These are phyloP conservation scores for Acleris sparsana DNA, from an alignment of 2,888 invertebrate species.

Conservation along the genomic window DNA sequence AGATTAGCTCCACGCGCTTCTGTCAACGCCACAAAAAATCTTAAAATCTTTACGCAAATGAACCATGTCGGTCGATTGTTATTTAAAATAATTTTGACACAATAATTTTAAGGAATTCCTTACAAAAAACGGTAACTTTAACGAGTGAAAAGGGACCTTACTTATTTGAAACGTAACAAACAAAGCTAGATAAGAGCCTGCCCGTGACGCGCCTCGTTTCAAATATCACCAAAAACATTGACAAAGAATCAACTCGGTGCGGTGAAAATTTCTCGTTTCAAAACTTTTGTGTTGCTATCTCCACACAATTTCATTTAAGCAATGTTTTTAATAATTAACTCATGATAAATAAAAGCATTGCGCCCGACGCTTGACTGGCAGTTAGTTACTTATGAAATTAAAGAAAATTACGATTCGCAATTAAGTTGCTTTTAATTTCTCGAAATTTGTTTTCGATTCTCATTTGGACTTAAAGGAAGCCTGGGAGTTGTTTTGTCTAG, in stretches of 20 bases:
- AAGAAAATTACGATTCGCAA: constrained; percentile 1
- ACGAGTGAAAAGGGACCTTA: constrained; percentile 9
- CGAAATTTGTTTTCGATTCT: too few relatives aligned
- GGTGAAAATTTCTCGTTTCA: not conserved
- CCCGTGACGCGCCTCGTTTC: constrained; percentile 43
- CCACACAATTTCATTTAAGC: constrained; percentile 11
- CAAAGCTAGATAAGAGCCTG: constrained; percentile 46
- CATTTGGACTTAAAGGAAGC: too few relatives aligned
- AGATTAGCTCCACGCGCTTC: too few relatives aligned
- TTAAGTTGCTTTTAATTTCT: too few relatives aligned
- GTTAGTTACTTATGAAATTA: constrained; percentile 6
- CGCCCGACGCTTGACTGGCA: constrained; percentile 14
- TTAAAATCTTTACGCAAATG: too few relatives aligned
- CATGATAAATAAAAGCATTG: constrained; percentile 13
- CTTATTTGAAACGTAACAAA: constrained; percentile 35
- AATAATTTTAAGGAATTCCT: not conserved
- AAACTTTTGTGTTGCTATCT: constrained; percentile 15
- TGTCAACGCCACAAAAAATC: too few relatives aligned
- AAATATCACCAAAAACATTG: constrained; percentile 14
- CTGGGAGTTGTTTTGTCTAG: too few relatives aligned
- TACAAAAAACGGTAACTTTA: not conserved
- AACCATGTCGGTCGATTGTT: too few relatives aligned
- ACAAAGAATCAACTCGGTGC: constrained; percentile 8
- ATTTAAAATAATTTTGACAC: not conserved
- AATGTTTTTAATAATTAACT: constrained; percentile 10